These are phyloP conservation scores for Neomicropteryx cornuta DNA, from an alignment of 1,140 invertebrate genomes.

Conservation along the genomic window DNA sequence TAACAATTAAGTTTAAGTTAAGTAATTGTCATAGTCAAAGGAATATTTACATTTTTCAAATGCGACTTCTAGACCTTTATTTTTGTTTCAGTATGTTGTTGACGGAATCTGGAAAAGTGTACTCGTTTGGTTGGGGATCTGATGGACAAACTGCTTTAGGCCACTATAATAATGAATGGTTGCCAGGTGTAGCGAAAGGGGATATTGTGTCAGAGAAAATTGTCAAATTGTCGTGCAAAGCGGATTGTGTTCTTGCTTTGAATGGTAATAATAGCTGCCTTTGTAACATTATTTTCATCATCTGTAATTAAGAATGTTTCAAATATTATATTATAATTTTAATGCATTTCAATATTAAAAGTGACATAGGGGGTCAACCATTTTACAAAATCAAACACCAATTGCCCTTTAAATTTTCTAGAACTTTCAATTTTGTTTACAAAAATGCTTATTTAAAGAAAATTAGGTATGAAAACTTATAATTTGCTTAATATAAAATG, in stretches of 20 bases:
- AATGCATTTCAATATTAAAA: too few relatives aligned
- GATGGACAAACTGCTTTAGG: conserved; percentile 90
- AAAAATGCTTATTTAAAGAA: too few relatives aligned
- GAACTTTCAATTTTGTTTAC: too few relatives aligned
- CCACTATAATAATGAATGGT: conserved; percentile 48
- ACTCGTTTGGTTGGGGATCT: conserved; percentile 84
- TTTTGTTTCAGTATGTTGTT: conserved; percentile 61
- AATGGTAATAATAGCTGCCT: too few relatives aligned
- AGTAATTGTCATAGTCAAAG: too few relatives aligned
- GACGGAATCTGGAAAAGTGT: conserved; percentile 70
- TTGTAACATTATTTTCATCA: conserved; percentile 3
- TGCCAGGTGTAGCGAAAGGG: conserved; percentile 56
- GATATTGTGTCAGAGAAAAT: conserved; percentile 79
- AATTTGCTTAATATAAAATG: too few relatives aligned
- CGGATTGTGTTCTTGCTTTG: conserved; percentile 82
- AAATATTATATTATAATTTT: too few relatives aligned
- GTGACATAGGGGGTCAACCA: too few relatives aligned
- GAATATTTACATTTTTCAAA: background rate
- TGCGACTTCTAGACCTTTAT: background rate
- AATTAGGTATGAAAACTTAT: too few relatives aligned
- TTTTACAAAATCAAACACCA: too few relatives aligned
- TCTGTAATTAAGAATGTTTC: background rate
- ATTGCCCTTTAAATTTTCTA: too few relatives aligned
- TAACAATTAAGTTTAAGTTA: too few relatives aligned
- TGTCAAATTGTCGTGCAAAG: conserved; percentile 64